Evolutionary conservation across 2,113 vertebrate genomes (phyloP), one percentile per base, ranked within the genome.

Genomic region (Phocoena phocoena): DNA sequence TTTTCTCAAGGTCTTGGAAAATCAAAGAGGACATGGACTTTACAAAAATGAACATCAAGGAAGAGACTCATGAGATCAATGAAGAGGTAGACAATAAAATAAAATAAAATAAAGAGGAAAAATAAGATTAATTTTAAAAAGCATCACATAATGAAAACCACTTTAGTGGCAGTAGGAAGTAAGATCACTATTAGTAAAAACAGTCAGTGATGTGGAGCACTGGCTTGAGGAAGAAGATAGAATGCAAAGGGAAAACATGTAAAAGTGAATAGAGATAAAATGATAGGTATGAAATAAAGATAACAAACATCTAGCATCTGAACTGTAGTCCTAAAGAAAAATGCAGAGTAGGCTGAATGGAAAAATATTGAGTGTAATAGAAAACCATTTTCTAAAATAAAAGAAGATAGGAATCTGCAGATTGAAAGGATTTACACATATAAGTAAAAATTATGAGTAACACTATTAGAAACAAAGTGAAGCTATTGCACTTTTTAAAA

Each of bases 371-470:
- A 88, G 73, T 68, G 20, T 77, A 31, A 53, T 12, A 82, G 50
- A 80, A 74, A 92, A 50, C 1, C 5, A 96, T 82, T 76, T 90
- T 55, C 58, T 85, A 41, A 89, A 90, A 80, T 58, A 77, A 96
- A 65, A 53, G 31, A 70, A 95, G 53, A 68, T 7, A 82, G 6
- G 17, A 95, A 82, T 38, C 44, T 25, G 33, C 28, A 90, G 14
- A 53, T 18, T 87, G 58, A 87, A 82, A 92, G 9, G 33, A 3
- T 4, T 91, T 60, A 68, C 2, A n/a, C 28, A 77, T 3, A 15
- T 9, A 62, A 58, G 41, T 21, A 38, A 68, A 88, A 83, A 50
- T 82, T 85, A 93, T 74, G 82, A 93, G 63, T n/a, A 88, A 96
- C 74, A 60, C 36, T 90, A 82, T 87, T 4, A 89, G 67, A 83